Evolutionary conservation across 2,113 vertebrate species (phyloP).

Genomic region (Noturus placidus): DNA sequence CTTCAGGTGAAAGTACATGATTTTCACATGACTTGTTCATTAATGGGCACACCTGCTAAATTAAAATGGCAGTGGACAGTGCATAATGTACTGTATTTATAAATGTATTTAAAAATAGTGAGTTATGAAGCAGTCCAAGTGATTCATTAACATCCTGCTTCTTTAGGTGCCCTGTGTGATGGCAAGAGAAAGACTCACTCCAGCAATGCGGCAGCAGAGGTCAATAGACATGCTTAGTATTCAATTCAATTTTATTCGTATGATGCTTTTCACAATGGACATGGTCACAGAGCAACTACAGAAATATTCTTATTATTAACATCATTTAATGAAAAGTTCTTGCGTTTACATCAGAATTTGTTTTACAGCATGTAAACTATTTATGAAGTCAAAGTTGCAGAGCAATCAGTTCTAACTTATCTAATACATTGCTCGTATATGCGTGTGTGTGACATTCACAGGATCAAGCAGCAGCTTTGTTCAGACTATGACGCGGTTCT

Average conservation of each 20-base stretch:
- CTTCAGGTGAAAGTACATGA: constrained; percentile 18
- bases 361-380: not conserved
- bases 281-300: no score
- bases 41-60: not conserved
- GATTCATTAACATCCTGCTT: not conserved
- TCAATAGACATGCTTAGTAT: constrained; percentile 41
- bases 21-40: not conserved
- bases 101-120: not conserved
- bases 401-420: not conserved
- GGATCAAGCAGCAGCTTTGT: constrained; percentile 74
- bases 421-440: not conserved
- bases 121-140: not conserved
- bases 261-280: no score
- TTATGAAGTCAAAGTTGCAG: not conserved
- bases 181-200: constrained; percentile 62
- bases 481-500: constrained; percentile 69
- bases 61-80: not conserved
- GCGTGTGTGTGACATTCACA: constrained; percentile 45
- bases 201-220: constrained; percentile 68
- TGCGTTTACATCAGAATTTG: not conserved
- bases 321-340: not conserved
- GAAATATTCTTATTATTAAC: not conserved
- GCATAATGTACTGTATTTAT: not conserved
- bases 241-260: no score
- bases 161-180: constrained; percentile 52